phyloP scores from a whole-genome alignment of 2,113 vertebrate species.

The Petrocephalus microphthalmus region DNA sequence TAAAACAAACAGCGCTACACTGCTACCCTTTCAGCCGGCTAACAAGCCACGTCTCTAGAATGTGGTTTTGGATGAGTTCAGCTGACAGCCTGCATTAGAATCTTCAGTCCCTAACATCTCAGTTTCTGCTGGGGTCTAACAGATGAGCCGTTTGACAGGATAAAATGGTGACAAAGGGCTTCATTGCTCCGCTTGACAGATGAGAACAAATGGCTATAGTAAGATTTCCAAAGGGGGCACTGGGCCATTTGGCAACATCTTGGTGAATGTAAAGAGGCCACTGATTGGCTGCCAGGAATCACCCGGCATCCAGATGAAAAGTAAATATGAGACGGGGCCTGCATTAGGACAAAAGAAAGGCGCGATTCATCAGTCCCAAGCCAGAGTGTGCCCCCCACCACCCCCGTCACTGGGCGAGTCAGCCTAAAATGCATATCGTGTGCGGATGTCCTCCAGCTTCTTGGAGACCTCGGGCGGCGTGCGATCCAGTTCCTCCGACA shows the following conservation, averaged over 20 bases:
- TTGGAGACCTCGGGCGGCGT: conserved; percentile 96
- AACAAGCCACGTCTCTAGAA: background rate
- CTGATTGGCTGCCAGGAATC: background rate
- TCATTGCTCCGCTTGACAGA: background rate
- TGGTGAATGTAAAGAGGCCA: background rate
- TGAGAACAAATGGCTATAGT: background rate
- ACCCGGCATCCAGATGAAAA: background rate
- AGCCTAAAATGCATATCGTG: conserved; percentile 89
- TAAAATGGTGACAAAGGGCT: background rate
- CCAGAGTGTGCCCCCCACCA: background rate
- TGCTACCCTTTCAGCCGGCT: background rate
- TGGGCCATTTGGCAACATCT: background rate
- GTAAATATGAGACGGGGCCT: background rate
- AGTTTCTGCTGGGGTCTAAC: background rate
- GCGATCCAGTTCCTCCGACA: conserved; percentile 89
- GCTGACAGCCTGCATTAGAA: background rate
- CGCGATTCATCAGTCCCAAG: background rate
- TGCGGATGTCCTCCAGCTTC: conserved; percentile 96
- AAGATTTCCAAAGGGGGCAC: background rate
- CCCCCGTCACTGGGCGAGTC: too few relatives aligned
- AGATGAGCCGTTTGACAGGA: background rate
- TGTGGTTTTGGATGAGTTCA: background rate
- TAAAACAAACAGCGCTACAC: background rate
- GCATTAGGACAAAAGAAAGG: background rate
- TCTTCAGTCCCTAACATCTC: background rate